These are phyloP conservation scores for Diploptera punctata DNA, from an alignment of 2,888 invertebrate genomes.

Conservation along the genomic window DNA sequence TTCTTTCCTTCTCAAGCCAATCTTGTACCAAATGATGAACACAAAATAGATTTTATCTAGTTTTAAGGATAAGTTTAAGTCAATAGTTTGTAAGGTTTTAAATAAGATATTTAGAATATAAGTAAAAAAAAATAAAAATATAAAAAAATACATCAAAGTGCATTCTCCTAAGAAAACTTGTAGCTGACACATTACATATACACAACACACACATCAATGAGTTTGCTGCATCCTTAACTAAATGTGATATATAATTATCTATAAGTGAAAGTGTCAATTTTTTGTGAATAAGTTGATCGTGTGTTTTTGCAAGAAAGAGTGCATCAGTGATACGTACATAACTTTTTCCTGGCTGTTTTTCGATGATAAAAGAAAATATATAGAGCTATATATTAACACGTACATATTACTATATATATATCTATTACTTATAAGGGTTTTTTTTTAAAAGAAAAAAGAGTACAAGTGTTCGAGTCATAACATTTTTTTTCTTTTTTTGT, in stretches of 20 bases:
- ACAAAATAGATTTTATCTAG: constrained; percentile 41
- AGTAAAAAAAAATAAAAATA: constrained; percentile 38
- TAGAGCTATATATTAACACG: constrained; percentile 45
- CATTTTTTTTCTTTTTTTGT: constrained; percentile 34
- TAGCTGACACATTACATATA: constrained; percentile 38
- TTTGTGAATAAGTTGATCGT: constrained; percentile 36
- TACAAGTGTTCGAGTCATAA: constrained; percentile 45
- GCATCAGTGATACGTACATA: constrained; percentile 44
- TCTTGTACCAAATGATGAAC: constrained; percentile 47
- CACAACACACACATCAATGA: constrained; percentile 35
- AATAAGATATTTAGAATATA: constrained; percentile 42
- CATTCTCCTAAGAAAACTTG: constrained; percentile 41
- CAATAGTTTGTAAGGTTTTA: constrained; percentile 46
- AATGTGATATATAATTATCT: constrained; percentile 44
- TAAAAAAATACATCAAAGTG: constrained; percentile 41
- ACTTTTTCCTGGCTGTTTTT: constrained; percentile 44
- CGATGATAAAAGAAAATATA: constrained; percentile 44
- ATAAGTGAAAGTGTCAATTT: constrained; percentile 44
- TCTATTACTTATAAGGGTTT: constrained; percentile 31
- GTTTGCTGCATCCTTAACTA: constrained; percentile 45
- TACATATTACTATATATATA: constrained; percentile 38
- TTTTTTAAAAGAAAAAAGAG: constrained; percentile 39
- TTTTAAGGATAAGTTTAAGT: constrained; percentile 45
- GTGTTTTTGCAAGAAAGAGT: constrained; percentile 29
- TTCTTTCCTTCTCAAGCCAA: constrained; percentile 44